phyloP scores from a whole-genome alignment of 2,797 vertebrate genomes.

The Myotis daubentonii region DNA sequence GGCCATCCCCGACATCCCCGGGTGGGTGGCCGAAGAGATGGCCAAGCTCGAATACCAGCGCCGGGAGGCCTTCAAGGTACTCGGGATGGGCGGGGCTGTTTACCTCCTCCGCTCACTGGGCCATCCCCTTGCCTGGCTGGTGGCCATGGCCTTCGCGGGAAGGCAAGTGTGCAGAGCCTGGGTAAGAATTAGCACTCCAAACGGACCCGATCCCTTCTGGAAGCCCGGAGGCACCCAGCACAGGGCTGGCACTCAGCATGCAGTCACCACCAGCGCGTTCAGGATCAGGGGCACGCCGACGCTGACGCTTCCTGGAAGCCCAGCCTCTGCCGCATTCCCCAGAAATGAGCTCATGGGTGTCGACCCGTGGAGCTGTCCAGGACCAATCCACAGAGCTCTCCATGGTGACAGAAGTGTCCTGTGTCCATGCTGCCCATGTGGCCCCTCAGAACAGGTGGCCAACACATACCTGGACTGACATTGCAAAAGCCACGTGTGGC shows the following conservation, averaged over 20 bases:
- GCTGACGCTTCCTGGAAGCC: neutral
- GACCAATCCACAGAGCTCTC: neutral
- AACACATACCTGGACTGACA: neutral
- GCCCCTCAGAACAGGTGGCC: too few species aligned
- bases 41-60: conserved; percentile 97
- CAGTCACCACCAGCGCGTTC: neutral
- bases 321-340: neutral
- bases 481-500: neutral
- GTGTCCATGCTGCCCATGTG: neutral
- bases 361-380: too few species aligned
- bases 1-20: conserved; percentile 95
- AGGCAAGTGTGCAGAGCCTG: too few species aligned
- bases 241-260: neutral
- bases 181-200: neutral
- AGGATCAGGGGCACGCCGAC: neutral
- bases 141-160: neutral
- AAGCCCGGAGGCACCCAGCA: neutral
- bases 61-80: conserved; percentile 97
- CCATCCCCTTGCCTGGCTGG: neutral
- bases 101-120: fast-evolving
- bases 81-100: fast-evolving
- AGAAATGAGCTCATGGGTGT: neutral
- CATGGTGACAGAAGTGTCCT: too few species aligned
- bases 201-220: neutral
- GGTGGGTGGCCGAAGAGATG: conserved; percentile 97